phyloP scores from a whole-genome alignment of 2,113 vertebrate genomes.

The Azemiops feae region DNA sequence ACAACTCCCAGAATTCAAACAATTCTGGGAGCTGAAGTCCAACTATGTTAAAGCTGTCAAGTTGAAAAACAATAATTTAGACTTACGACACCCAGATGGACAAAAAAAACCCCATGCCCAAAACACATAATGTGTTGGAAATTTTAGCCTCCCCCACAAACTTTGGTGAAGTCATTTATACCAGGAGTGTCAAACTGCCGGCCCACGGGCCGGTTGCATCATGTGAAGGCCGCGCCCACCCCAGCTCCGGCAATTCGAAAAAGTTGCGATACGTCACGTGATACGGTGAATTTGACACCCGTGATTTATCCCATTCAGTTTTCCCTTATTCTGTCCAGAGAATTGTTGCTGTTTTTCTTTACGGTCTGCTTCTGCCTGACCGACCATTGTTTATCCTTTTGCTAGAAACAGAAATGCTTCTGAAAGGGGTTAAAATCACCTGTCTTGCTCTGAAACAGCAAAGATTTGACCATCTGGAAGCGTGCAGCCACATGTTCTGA shows the following conservation, averaged over 20 bases:
- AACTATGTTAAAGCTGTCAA: background rate
- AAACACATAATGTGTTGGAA: background rate
- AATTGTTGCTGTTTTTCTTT: background rate
- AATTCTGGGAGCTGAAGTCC: background rate
- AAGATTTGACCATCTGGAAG: background rate
- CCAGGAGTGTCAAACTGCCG: too few relatives aligned
- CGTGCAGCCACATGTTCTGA: background rate
- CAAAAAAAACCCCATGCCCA: background rate
- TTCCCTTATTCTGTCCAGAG: background rate
- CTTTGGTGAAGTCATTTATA: too few relatives aligned
- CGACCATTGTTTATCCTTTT: background rate
- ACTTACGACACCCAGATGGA: background rate
- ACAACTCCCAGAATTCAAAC: background rate
- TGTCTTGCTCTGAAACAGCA: background rate
- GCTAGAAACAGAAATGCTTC: background rate
- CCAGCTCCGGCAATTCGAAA: too few relatives aligned
- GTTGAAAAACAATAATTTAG: background rate
- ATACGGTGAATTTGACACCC: too few relatives aligned
- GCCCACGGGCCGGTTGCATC: too few relatives aligned
- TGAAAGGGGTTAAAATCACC: background rate
- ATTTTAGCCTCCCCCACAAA: background rate
- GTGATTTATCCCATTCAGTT: background rate
- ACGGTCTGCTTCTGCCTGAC: background rate
- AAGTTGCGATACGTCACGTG: too few relatives aligned
- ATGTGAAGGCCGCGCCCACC: too few relatives aligned